These are phyloP conservation scores for Brachylomia viminalis DNA, from an alignment of 2,888 invertebrate genomes.

Conservation along the genomic window DNA sequence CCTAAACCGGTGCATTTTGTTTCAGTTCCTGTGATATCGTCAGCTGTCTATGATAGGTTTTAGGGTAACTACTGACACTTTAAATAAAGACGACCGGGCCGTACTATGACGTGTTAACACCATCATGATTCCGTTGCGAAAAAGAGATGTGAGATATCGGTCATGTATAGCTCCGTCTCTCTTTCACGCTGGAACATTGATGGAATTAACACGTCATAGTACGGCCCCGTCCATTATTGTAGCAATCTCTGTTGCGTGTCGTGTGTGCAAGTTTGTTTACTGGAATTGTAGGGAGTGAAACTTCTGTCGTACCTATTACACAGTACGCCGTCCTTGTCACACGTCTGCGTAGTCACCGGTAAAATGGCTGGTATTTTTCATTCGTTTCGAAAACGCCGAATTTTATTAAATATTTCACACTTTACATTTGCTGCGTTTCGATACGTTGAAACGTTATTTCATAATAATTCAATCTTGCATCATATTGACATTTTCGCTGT, in stretches of 20 bases:
- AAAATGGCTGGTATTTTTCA: constrained; percentile 75
- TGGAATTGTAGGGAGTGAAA: neutral
- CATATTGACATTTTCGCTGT: constrained; percentile 5
- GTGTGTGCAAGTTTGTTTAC: neutral
- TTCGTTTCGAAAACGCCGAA: constrained; percentile 67
- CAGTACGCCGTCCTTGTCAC: constrained; percentile 53
- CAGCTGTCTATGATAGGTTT: neutral
- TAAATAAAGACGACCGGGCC: neutral
- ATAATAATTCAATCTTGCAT: constrained; percentile 20
- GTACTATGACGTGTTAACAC: no score
- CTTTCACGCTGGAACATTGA: no score
- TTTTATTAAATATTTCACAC: constrained; percentile 70
- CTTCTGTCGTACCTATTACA: constrained; percentile 10
- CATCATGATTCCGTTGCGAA: no score
- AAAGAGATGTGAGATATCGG: no score
- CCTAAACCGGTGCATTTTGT: neutral
- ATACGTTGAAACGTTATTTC: constrained; percentile 14
- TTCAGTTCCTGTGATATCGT: neutral
- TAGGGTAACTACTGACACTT: neutral
- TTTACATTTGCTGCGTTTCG: constrained; percentile 38
- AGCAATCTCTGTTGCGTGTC: neutral
- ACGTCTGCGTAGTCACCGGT: constrained; percentile 43
- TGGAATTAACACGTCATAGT: no score
- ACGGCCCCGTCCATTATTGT: neutral
- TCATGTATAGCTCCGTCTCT: no score